Conservation (phyloP, 2,888 invertebrate genomes). For the Brassicogethes aeneus region DNA sequence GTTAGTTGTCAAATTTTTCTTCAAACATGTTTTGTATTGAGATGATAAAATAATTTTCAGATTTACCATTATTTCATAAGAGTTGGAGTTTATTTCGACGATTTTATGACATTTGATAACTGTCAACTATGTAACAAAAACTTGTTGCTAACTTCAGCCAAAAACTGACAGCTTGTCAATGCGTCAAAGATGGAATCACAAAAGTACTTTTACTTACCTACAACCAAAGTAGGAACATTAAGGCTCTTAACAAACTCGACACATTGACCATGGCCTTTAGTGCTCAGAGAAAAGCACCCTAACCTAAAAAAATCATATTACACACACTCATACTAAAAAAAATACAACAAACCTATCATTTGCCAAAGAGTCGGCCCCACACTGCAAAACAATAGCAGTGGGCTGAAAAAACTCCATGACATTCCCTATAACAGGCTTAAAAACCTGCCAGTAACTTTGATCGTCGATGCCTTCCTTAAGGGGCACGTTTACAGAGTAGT, state of each 20-base stretch:
- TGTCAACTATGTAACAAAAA: too few relatives aligned
- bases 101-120: too few relatives aligned
- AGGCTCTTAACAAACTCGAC: slow-evolving; percentile 91
- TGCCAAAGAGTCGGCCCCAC: slow-evolving; percentile 96
- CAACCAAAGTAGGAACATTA: slow-evolving; percentile 70
- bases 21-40: too few relatives aligned
- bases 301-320: slow-evolving; percentile 45
- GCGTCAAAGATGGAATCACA: too few relatives aligned
- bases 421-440: slow-evolving; percentile 85
- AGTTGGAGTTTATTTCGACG: too few relatives aligned
- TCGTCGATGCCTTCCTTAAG: slow-evolving; percentile 97
- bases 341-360: slow-evolving; percentile 56
- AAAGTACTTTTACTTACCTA: slow-evolving; percentile 40
- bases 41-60: too few relatives aligned
- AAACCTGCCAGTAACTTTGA: slow-evolving; percentile 79
- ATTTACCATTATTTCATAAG: too few relatives aligned
- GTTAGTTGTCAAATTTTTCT: too few relatives aligned
- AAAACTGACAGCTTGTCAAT: too few relatives aligned
- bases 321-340: not conserved
- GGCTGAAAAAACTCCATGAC: slow-evolving; percentile 97
- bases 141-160: too few relatives aligned
- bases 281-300: slow-evolving; percentile 93
- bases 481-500: slow-evolving; percentile 98
- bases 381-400: slow-evolving; percentile 93
- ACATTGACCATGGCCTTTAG: slow-evolving; percentile 94